A percentile compares a stretch with the other conserved stretches of the same genome.
Evolutionary conservation across 2,888 invertebrate genomes (phyloP).

Genomic region (Apotomis betuletana): DNA sequence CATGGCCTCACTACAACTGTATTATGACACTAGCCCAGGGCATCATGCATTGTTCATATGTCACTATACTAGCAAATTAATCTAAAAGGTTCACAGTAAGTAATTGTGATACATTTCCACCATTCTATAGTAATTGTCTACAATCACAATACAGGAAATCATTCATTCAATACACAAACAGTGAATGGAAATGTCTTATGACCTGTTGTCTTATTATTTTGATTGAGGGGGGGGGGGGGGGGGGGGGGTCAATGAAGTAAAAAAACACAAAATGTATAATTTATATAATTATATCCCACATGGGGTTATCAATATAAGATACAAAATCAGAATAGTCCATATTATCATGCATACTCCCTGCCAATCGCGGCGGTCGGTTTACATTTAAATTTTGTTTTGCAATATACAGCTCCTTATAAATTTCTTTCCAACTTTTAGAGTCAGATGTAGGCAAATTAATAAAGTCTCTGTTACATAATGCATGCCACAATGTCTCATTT

Average conservation of each 20-base stretch:
- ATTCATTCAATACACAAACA: no score
- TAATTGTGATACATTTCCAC: no score
- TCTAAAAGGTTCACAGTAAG: no score
- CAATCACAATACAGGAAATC: no score
- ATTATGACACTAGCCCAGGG: no score
- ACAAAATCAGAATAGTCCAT: slow-evolving; percentile 70
- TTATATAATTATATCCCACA: slow-evolving; percentile 64
- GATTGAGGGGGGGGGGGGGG: background rate
- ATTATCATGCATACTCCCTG: slow-evolving; percentile 64
- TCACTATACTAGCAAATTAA: no score
- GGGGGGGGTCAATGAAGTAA: slow-evolving; percentile 19
- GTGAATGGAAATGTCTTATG: no score
- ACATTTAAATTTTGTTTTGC: slow-evolving; percentile 49
- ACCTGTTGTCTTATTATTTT: background rate
- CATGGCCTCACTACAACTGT: no score
- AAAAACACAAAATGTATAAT: slow-evolving; percentile 31
- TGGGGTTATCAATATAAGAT: slow-evolving; percentile 70
- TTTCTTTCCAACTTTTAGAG: slow-evolving; percentile 59
- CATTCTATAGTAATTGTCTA: no score
- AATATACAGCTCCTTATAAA: slow-evolving; percentile 60
- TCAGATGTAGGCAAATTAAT: slow-evolving; percentile 46
- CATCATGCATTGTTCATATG: no score
- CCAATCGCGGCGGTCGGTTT: slow-evolving; percentile 45
- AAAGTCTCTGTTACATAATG: slow-evolving; percentile 68
- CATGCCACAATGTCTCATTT: slow-evolving; percentile 68